These are phyloP conservation scores for Notolepis coatsorum DNA, from an alignment of 2,797 vertebrate species.

Conservation along the genomic window DNA sequence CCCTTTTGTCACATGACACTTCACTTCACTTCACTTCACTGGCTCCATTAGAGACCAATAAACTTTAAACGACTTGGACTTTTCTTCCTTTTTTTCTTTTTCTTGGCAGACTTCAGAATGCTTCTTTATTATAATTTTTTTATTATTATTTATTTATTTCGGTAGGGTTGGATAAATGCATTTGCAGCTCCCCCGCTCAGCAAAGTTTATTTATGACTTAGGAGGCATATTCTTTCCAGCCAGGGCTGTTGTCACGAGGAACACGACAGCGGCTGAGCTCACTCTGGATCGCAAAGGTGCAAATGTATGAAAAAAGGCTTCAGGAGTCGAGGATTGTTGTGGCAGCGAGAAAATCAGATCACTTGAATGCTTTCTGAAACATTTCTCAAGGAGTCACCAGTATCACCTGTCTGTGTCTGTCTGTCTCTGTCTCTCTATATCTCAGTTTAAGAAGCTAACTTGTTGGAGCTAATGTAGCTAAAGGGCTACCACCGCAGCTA, in stretches of 20 bases:
- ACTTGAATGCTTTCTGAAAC: conserved; percentile 74
- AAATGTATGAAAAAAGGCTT: conserved; percentile 84
- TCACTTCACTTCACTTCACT: too few relatives aligned
- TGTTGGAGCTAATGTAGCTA: too few relatives aligned
- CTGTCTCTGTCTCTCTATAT: not conserved
- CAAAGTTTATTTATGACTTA: conserved; percentile 80
- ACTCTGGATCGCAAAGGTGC: conserved; percentile 79
- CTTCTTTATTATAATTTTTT: conserved; percentile 39
- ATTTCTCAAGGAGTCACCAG: conserved; percentile 56
- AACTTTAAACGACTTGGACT: conserved; percentile 36
- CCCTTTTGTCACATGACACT: conserved; percentile 20
- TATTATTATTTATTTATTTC: conserved; percentile 17
- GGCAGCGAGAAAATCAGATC: conserved; percentile 75
- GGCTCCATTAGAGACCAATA: conserved; percentile 39
- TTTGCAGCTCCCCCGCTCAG: conserved; percentile 70
- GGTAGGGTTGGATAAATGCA: conserved; percentile 67
- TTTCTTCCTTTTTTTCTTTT: conserved; percentile 15
- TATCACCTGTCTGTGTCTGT: conserved; percentile 10
- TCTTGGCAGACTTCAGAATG: conserved; percentile 47
- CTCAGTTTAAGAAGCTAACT: too few relatives aligned
- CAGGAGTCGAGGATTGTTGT: conserved; percentile 65
- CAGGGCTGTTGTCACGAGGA: conserved; percentile 63
- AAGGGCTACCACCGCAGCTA: too few relatives aligned
- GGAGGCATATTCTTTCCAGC: conserved; percentile 72
- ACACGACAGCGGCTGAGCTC: conserved; percentile 67